Percentiles rank a stretch among this genome's conserved stretches.
These are phyloP conservation scores for Oreochromis aureus DNA, from an alignment of 2,113 vertebrate genomes.

Conservation along the genomic window DNA sequence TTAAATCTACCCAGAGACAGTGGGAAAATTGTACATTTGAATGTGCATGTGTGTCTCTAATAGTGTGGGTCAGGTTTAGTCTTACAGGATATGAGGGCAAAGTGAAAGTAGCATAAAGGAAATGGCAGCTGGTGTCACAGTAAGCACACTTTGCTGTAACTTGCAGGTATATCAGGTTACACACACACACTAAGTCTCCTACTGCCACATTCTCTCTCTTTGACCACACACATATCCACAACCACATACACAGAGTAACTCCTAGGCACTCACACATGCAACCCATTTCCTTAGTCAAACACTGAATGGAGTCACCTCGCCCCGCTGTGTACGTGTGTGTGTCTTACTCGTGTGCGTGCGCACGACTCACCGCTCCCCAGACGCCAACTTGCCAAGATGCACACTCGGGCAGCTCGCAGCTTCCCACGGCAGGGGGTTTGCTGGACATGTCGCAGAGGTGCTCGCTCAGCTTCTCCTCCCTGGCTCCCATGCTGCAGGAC, in stretches of 20 bases:
- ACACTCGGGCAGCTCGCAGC: slow-evolving; percentile 81
- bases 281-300: slow-evolving; percentile 39
- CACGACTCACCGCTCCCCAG: slow-evolving; percentile 87
- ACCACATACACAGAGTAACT: not conserved
- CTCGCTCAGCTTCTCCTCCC: slow-evolving; percentile 78
- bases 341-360: not conserved
- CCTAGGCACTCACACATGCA: slow-evolving; percentile 32
- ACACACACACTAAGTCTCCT: not conserved
- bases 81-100: slow-evolving; percentile 59
- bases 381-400: slow-evolving; percentile 88
- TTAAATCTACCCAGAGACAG: not conserved
- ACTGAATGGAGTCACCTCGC: not conserved
- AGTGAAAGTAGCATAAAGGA: slow-evolving; percentile 44
- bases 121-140: slow-evolving; percentile 48
- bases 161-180: slow-evolving; percentile 20
- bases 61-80: slow-evolving; percentile 36
- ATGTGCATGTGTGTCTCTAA: not conserved
- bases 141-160: slow-evolving; percentile 26
- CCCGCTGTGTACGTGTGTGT: not conserved
- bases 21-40: not conserved
- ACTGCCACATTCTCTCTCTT: slow-evolving; percentile 1
- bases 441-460: slow-evolving; percentile 76
- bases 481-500: slow-evolving; percentile 72
- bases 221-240: not conserved
- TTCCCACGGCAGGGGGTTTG: slow-evolving; percentile 75